Conservation (phyloP, 2,888 invertebrate species). For the Volucella inanis region DNA sequence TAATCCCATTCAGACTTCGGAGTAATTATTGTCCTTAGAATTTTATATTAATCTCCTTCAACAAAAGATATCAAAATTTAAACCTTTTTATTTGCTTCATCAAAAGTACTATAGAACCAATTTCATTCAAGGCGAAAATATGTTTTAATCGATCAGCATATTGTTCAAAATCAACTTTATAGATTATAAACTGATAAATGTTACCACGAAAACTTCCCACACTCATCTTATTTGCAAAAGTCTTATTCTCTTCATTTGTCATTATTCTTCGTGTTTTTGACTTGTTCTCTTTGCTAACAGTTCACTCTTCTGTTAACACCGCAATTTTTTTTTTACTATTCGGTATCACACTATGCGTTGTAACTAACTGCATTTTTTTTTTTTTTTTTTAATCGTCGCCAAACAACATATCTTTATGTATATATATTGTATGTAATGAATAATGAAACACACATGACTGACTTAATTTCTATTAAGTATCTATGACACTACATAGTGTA, state of each 20-base stretch:
- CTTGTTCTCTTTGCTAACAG: background rate
- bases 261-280: background rate
- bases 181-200: conserved; percentile 28
- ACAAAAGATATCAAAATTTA: conserved; percentile 5
- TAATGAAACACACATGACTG: no score
- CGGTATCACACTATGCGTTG: no score
- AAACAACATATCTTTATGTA: no score
- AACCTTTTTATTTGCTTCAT: background rate
- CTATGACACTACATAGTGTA: no score
- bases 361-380: no score
- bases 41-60: conserved; percentile 20
- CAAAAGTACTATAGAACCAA: background rate
- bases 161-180: conserved; percentile 23
- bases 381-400: no score
- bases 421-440: no score
- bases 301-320: no score
- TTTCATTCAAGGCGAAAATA: conserved; percentile 15
- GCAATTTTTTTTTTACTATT: no score
- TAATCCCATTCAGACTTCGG: conserved; percentile 30
- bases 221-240: conserved; percentile 15
- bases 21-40: conserved; percentile 1
- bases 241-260: background rate
- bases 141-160: conserved; percentile 31
- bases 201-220: conserved; percentile 26
- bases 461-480: no score